Base-by-base conservation (phyloP, 2,888 invertebrate species). In the Pristionchus exspectatus region DNA sequence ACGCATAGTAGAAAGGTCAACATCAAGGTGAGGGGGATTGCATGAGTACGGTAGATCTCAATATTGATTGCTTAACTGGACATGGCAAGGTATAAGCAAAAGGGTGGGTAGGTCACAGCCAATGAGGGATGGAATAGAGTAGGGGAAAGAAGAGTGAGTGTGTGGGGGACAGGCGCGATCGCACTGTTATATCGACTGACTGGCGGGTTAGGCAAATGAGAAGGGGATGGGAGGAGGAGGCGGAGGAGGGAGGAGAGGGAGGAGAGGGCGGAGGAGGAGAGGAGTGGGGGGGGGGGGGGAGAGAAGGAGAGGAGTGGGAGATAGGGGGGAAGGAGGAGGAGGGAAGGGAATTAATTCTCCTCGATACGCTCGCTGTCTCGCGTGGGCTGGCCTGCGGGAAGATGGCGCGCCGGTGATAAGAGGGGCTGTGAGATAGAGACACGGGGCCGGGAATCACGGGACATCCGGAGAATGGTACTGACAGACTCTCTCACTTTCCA, bases 41-140 rank as follows among this genome's bases (percentile, higher is more conserved):
- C 3, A 44, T 44, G 74, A 56, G 74, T 88, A 88, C 87, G 74
- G 87, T 88, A 88, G 74, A 74, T 69, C n/a, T 1, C 44, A 50
- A 9, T 3, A 50, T 50, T 50, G 44, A 50, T 50, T 50, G 44
- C 3, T 9, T 50, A 2, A 69, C 30, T 69, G 69, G 4, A 21
- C 59, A 4, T 18, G 24, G 24, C 5, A 5, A 50, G 83, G 21
- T 12, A 10, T n/a, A 44, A 7, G 33, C 1, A 1, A 38, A 85
- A 59, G 0, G 59, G 27, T 69, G 18, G 87, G 69, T 59, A 72
- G 69, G 50, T 50, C 63, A 69, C 50, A 38, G 59, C 24, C 44
- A 30, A 69, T 27, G 33, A 18, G 56, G 7, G 44, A 24, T n/a
- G n/a, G 50, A 54, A 84, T 38, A 27, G 84, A 50, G 30, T 54